Evolutionary conservation across 2,888 invertebrate genomes (phyloP).

Genomic region (Eledone cirrhosa): DNA sequence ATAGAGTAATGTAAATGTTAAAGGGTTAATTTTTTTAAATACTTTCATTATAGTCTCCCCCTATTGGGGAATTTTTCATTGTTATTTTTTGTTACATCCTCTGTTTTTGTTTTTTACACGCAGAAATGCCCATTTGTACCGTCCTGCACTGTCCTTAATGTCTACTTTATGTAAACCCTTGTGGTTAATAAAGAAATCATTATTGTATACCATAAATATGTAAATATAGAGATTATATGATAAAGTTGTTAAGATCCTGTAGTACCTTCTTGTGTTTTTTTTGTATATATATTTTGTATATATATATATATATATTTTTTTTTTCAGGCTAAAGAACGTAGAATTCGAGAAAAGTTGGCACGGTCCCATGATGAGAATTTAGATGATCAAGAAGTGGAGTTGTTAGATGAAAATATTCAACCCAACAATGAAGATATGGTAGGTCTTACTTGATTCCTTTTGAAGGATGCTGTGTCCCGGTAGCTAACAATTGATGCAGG

Average conservation of each 20-base stretch:
- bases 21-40: background rate
- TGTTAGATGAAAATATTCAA: conserved; percentile 56
- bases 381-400: conserved; percentile 59
- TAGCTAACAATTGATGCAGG: no score
- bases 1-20: background rate
- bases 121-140: no score
- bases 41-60: no score
- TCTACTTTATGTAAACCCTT: no score
- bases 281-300: background rate
- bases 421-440: conserved; percentile 43
- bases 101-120: no score
- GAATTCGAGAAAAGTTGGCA: conserved; percentile 48
- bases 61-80: no score
- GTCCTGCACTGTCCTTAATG: no score
- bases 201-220: no score
- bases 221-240: no score
- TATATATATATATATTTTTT: background rate
- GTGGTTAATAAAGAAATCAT: no score
- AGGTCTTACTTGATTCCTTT: conserved; percentile 21
- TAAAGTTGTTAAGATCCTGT: background rate
- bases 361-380: conserved; percentile 56
- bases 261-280: background rate
- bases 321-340: conserved; percentile 43
- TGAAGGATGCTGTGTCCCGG: no score
- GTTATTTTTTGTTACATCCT: background rate